Percentiles rank a stretch among this genome's conserved stretches.
phyloP scores from a whole-genome alignment of 2,888 invertebrate genomes.

The Clunio marinus region DNA sequence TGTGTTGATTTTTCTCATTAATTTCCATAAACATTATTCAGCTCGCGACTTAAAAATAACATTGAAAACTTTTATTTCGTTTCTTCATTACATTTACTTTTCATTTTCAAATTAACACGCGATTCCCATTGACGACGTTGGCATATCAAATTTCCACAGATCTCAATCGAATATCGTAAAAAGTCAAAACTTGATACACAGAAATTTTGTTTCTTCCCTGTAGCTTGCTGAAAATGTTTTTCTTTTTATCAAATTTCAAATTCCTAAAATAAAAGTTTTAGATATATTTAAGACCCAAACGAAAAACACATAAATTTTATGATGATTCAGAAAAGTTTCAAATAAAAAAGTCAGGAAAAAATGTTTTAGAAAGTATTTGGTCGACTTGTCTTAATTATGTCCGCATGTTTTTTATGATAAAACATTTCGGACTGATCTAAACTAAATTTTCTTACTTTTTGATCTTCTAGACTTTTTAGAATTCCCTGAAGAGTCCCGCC shows the following conservation, averaged over 20 bases:
- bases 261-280: too few relatives aligned
- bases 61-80: neutral
- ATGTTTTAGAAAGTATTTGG: too few relatives aligned
- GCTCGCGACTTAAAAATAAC: neutral
- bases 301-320: neutral
- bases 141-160: conserved; percentile 2
- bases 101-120: too few relatives aligned
- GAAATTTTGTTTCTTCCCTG: neutral
- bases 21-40: too few relatives aligned
- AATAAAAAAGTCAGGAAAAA: too few relatives aligned
- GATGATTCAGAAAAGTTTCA: neutral
- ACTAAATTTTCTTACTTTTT: too few relatives aligned
- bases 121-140: neutral
- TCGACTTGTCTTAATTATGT: too few relatives aligned
- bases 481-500: too few relatives aligned
- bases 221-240: neutral
- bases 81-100: too few relatives aligned
- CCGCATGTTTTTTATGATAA: too few relatives aligned
- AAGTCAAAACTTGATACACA: neutral
- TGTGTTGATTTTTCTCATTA: neutral
- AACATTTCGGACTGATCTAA: too few relatives aligned
- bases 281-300: neutral
- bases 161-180: neutral
- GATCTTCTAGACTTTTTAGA: too few relatives aligned
- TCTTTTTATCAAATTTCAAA: neutral